These are phyloP conservation scores for Matsumyia berberina DNA, from an alignment of 2,888 invertebrate genomes.

Conservation along the genomic window DNA sequence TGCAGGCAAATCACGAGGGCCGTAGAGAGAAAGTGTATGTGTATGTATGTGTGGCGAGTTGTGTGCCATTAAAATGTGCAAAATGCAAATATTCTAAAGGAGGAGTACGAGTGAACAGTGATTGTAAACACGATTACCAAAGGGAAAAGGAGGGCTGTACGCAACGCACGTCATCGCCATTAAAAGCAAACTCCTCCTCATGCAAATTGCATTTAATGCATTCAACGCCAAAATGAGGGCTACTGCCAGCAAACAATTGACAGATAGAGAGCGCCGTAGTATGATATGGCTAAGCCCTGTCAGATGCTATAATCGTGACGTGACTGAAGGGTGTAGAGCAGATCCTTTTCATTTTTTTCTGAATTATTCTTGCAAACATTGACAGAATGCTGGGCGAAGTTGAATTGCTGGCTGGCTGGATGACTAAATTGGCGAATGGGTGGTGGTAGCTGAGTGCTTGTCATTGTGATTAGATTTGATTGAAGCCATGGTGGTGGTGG, in stretches of 20 bases:
- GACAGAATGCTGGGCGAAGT: slow-evolving; percentile 9
- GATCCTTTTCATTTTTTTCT: neutral
- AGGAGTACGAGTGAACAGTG: slow-evolving; percentile 51
- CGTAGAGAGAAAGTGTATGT: no score
- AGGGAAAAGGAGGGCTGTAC: slow-evolving; percentile 14
- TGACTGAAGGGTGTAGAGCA: slow-evolving; percentile 17
- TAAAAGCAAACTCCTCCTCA: slow-evolving; percentile 42
- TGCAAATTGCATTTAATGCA: slow-evolving; percentile 60
- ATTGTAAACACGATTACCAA: slow-evolving; percentile 58
- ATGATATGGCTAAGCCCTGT: slow-evolving; percentile 24
- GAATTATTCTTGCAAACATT: slow-evolving; percentile 40
- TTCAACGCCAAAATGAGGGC: slow-evolving; percentile 49
- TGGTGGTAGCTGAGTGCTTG: slow-evolving; percentile 14
- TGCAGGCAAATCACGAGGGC: slow-evolving; percentile 14
- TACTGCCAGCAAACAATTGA: slow-evolving; percentile 38
- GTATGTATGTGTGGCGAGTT: neutral
- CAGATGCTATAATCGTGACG: slow-evolving; percentile 22
- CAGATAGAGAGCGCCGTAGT: slow-evolving; percentile 18
- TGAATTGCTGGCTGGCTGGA: slow-evolving; percentile 8
- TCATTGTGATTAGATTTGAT: slow-evolving; percentile 30
- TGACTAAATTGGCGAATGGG: slow-evolving; percentile 1
- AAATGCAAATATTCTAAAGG: slow-evolving; percentile 63
- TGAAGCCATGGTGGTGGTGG: slow-evolving; percentile 26
- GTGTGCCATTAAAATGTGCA: slow-evolving; percentile 56
- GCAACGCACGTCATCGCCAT: slow-evolving; percentile 62